These are phyloP conservation scores for Tinea semifulvella DNA, from an alignment of 2,888 invertebrate species.

Conservation along the genomic window DNA sequence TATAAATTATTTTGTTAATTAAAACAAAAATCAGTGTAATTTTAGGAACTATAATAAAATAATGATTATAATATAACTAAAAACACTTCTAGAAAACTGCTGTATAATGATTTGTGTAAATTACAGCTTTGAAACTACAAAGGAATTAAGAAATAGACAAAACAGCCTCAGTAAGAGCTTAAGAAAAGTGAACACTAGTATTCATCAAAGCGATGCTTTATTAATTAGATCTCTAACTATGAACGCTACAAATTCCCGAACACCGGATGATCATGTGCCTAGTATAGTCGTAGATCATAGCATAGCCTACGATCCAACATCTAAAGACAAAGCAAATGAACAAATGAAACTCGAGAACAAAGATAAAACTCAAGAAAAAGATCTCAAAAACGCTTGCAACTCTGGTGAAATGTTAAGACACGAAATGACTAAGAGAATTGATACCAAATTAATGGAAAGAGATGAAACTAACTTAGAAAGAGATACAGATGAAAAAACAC, in stretches of 20 bases:
- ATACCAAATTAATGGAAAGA: conserved; percentile 32
- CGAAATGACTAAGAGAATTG: conserved; percentile 34
- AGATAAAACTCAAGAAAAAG: conserved; percentile 44
- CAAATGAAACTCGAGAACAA: conserved; percentile 41
- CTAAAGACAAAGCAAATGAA: conserved; percentile 33
- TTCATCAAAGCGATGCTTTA: conserved; percentile 52
- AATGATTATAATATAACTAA: no score
- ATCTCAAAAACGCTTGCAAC: conserved; percentile 49
- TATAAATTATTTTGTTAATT: no score
- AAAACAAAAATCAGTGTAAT: no score
- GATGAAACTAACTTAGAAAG: conserved; percentile 37
- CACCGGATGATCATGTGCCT: conserved; percentile 40
- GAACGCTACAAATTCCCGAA: conserved; percentile 32
- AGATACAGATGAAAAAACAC: conserved; percentile 51
- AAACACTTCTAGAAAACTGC: no score
- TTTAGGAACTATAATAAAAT: no score
- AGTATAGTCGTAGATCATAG: conserved; percentile 37
- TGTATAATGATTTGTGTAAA: not conserved
- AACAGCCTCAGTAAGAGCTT: conserved; percentile 58
- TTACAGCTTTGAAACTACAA: conserved; percentile 36
- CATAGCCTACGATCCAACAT: conserved; percentile 20
- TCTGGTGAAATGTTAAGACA: conserved; percentile 32
- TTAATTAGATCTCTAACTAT: conserved; percentile 50
- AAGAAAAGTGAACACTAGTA: conserved; percentile 49
- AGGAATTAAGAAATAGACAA: conserved; percentile 54